Evolutionary conservation across 2,888 invertebrate genomes (phyloP).

Genomic region (Trachelus tabidus): DNA sequence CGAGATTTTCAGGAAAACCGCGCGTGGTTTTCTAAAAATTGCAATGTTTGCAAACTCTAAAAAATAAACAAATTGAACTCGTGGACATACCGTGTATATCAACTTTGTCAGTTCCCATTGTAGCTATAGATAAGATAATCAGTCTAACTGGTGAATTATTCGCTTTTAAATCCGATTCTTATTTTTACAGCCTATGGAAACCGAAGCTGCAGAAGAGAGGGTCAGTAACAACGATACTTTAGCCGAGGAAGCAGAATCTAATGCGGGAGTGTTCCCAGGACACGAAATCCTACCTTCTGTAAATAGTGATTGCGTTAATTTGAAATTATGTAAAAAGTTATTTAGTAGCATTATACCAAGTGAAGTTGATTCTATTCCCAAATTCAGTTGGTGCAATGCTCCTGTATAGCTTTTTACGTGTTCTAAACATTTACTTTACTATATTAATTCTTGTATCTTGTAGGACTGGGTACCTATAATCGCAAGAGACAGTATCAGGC

Average conservation of each 20-base stretch:
- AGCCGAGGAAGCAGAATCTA: constrained; percentile 34
- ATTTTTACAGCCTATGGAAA: constrained; percentile 68
- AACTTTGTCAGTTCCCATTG: too few species aligned
- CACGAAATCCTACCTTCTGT: constrained; percentile 55
- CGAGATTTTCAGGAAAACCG: too few species aligned
- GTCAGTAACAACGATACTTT: constrained; percentile 36
- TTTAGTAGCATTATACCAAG: neutral
- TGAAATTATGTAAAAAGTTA: constrained; percentile 14
- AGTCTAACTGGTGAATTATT: too few species aligned
- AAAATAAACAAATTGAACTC: too few species aligned
- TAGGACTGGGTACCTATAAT: constrained; percentile 91
- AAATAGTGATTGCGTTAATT: constrained; percentile 25
- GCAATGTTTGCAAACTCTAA: too few species aligned
- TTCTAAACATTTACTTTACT: neutral
- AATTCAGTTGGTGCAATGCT: neutral
- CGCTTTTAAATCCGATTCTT: constrained; percentile 8
- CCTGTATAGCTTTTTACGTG: neutral
- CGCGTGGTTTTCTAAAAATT: too few species aligned
- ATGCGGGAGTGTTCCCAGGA: constrained; percentile 54
- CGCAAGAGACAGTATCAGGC: constrained; percentile 80
- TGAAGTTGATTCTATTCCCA: neutral
- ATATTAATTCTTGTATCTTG: constrained; percentile 24
- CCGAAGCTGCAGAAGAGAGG: constrained; percentile 61
- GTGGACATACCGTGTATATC: too few species aligned
- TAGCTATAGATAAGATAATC: too few species aligned